Conservation (phyloP, 2,797 vertebrate genomes). For the Takifugu ocellatus region DNA sequence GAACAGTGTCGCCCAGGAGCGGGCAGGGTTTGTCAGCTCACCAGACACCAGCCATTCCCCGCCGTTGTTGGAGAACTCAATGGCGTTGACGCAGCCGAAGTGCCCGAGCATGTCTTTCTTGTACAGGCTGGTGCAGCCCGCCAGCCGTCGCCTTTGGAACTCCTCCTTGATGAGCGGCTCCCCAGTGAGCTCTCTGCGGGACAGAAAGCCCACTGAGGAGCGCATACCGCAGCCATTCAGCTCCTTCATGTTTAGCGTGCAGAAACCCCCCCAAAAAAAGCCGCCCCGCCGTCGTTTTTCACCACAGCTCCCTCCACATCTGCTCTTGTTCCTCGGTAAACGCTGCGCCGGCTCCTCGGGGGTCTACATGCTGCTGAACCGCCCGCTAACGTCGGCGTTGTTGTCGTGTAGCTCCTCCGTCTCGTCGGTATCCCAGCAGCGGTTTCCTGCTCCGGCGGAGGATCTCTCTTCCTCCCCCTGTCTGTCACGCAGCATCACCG, state of each 20-base stretch:
- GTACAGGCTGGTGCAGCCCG: conserved; percentile 91
- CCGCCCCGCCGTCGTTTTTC: conserved; percentile 4
- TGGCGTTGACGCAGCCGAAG: conserved; percentile 99
- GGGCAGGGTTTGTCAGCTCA: conserved; percentile 68
- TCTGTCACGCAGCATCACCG: conserved; percentile 47
- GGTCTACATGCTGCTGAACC: too few relatives aligned
- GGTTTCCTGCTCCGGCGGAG: conserved; percentile 73
- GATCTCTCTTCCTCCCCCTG: conserved; percentile 37
- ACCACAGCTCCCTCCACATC: not conserved
- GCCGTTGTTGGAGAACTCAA: conserved; percentile 98
- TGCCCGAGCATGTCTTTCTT: conserved; percentile 96
- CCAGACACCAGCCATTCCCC: conserved; percentile 98
- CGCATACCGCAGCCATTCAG: conserved; percentile 88
- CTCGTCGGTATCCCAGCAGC: conserved; percentile 41
- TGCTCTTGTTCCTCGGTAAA: not conserved
- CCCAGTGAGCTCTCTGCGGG: conserved; percentile 87
- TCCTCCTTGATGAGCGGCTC: conserved; percentile 91
- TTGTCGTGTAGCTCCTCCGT: conserved; percentile 46
- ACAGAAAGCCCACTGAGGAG: conserved; percentile 92
- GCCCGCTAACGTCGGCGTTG: conserved; percentile 50
- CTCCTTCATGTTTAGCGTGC: conserved; percentile 75
- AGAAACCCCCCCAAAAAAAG: not conserved
- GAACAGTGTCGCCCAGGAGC: conserved; percentile 12
- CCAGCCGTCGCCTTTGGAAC: conserved; percentile 90
- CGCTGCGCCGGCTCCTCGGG: not conserved